Percentiles rank a stretch among this genome's conserved stretches.
Evolutionary conservation across 2,113 vertebrate species (phyloP).

Genomic region (Lagopus muta): DNA sequence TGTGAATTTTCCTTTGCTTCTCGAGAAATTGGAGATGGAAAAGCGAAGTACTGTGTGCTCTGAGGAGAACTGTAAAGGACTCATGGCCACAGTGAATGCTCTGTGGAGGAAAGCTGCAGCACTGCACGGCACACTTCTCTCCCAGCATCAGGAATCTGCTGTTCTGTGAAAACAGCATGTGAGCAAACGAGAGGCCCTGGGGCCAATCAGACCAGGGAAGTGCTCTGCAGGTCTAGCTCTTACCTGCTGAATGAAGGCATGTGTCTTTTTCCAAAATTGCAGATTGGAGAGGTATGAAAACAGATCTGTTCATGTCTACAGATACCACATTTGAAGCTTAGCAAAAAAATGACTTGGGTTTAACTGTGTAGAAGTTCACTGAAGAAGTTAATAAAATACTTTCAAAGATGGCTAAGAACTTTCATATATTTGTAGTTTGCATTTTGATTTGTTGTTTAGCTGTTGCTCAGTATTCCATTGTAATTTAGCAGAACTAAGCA

Average conservation of each 20-base stretch:
- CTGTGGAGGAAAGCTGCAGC: neutral
- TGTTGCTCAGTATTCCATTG: neutral
- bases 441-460: neutral
- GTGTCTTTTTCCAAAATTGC: neutral
- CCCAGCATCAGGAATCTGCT: neutral
- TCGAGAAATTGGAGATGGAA: neutral
- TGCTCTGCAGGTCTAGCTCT: neutral
- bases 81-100: rapidly evolving
- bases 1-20: neutral
- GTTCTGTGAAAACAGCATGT: neutral
- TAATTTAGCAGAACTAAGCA: neutral
- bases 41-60: neutral
- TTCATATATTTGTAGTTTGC: neutral
- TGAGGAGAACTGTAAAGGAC: neutral
- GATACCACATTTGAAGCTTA: neutral
- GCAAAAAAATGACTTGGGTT: neutral
- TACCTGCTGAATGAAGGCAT: neutral
- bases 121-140: rapidly evolving
- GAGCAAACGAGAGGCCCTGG: rapidly evolving
- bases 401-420: neutral
- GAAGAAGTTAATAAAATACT: neutral
- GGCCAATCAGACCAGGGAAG: neutral
- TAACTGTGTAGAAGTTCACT: neutral
- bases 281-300: neutral
- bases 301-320: neutral